Conservation (phyloP, 64 coral and sea anemone genomes). For the Pachyseris speciosa region DNA sequence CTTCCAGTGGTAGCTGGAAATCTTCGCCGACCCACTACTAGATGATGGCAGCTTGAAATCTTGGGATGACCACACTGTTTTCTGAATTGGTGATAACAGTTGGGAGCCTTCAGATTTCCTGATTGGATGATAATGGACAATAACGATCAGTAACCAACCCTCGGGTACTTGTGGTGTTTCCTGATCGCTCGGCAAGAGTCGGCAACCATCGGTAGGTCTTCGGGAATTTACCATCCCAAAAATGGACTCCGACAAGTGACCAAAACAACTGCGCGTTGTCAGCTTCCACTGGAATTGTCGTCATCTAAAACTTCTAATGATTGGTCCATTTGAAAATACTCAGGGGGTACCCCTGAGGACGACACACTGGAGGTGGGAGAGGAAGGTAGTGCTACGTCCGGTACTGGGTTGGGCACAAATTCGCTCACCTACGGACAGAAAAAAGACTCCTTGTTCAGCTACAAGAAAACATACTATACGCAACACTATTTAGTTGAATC, state of each 20-base stretch:
- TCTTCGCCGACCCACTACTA: too few relatives aligned
- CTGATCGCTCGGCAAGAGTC: neutral
- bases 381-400: slow-evolving; percentile 28
- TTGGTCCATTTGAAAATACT: slow-evolving; percentile 47
- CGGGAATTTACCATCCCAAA: neutral
- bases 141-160: too few relatives aligned
- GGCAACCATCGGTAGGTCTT: neutral
- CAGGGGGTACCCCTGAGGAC: slow-evolving; percentile 21
- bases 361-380: slow-evolving; percentile 44
- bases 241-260: neutral
- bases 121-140: neutral
- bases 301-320: slow-evolving; percentile 20
- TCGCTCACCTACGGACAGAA: slow-evolving; percentile 6
- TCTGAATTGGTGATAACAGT: neutral
- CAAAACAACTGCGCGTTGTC: neutral
- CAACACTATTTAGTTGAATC: neutral
- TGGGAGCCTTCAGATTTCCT: neutral
- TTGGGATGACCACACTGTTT: neutral
- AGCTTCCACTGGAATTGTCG: neutral
- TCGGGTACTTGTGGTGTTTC: neutral
- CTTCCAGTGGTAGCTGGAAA: too few relatives aligned
- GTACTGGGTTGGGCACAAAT: neutral
- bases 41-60: neutral
- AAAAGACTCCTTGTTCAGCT: neutral
- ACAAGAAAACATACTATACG: neutral